Base-by-base conservation (phyloP, 1,140 invertebrate species). In the Anthonomus grandis region DNA sequence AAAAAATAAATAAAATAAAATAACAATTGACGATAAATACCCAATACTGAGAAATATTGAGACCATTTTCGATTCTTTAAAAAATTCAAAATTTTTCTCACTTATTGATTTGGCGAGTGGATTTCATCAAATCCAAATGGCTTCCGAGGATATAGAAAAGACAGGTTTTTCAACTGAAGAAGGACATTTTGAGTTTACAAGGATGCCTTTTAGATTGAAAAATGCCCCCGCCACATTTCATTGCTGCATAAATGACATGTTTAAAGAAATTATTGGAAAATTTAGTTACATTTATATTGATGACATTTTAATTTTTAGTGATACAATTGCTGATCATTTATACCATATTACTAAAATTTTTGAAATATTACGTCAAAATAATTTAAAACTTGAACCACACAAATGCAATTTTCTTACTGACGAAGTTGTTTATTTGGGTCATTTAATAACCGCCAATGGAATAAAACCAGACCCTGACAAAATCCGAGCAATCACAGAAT, bases 31-130 rank as follows among this genome's bases (percentile, higher is more conserved):
- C 18, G 6, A 49, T 12, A 34, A 21, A 36, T 49, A 49, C n/a
- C 22, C 22, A 25, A 4, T 47, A 31, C 62, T 57, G 2, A n/a
- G n/a, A n/a, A 55, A 61, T 6, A 60, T 65, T 12, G 44, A 15
- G 8, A 48, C 63, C 8, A 64, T 69, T 4, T 56, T 81, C 10
- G 65, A 76, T 55, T 52, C 62, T 18, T 45, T 81, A 49, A 65
- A 66, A 6, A 66, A 65, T 3, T 62, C 66, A 8, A 64, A 66
- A 41, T 76, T 70, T 49, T 79, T 60, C 38, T 31, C 68, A 2
- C 69, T 70, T 1, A 50, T 81, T 2, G 79, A 82, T 64, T 50
- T 79, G 12, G 62, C 63, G 0, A 70, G 60, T 9, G 78, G 73
- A 0, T 79, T 74, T 39, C 64, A 68, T 39, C 65, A 82, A 64